Base-by-base conservation (phyloP, 2,888 invertebrate species). In the Amphimallon solstitiale region DNA sequence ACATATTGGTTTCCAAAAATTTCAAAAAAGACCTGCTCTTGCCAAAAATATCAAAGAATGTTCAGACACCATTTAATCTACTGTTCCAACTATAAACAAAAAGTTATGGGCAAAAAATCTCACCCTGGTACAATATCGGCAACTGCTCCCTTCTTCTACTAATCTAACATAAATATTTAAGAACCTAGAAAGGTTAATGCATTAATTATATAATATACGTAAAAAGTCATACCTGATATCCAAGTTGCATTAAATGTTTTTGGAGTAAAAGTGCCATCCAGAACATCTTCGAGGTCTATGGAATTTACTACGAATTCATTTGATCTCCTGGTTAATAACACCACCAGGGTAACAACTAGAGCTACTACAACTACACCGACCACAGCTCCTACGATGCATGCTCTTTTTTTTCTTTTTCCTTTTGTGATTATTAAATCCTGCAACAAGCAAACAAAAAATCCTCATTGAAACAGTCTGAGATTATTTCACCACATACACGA, bases 211-310 rank as follows among this genome's bases (percentile, higher is more conserved):
- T 2, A 14, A 46, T 19, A 23, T 4, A 29, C 29, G 9, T 29
- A 29, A 49, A 62, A 65, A 62, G n/a, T 75, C 79, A 80, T 83
- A 92, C 93, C 92, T 79, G 90, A 88, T 65, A 92, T 85, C 94
- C 94, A 95, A 49, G 90, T 89, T 60, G 90, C 94, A 80, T 94
- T 94, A 80, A 94, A 94, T 43, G 87, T 84, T 67, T 85, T 85
- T 0, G 92, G 85, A 10, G 87, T 82, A 68, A 90, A 87, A 67
- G 85, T 87, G 49, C 92, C 92, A 37, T 84, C 85, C 14, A 94
- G 86, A 72, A 93, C 86, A 73, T 93, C 92, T 67, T 92, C 90
- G 67, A 94, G 84, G 61, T 85, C 85, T 72, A 90, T 84, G 35
- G 71, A 66, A 19, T 70, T 62, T 10, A 75, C 66, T 48, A 71